These are phyloP conservation scores for Odocoileus virginianus DNA, from an alignment of 2,113 vertebrate genomes.

Conservation along the genomic window DNA sequence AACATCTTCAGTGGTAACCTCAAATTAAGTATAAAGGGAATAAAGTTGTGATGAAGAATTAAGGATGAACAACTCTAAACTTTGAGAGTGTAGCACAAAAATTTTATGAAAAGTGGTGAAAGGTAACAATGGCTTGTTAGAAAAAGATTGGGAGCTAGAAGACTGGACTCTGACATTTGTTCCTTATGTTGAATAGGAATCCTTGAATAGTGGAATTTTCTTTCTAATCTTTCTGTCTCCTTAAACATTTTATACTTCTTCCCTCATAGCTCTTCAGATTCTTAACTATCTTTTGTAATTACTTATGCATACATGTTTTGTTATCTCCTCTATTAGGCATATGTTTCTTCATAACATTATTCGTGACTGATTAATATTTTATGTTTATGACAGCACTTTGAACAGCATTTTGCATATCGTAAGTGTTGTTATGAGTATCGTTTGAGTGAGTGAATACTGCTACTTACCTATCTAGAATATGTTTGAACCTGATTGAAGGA, in stretches of 20 bases:
- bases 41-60: neutral
- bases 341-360: slow-evolving; percentile 12
- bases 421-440: slow-evolving; percentile 1
- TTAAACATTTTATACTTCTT: neutral
- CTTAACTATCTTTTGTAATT: neutral
- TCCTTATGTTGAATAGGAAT: neutral
- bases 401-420: neutral
- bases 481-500: neutral
- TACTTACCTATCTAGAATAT: neutral
- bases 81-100: neutral
- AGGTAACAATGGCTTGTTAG: neutral
- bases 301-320: neutral
- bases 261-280: neutral
- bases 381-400: neutral
- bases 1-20: neutral
- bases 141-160: neutral
- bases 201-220: neutral
- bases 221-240: neutral
- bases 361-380: slow-evolving; percentile 28
- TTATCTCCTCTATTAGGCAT: neutral
- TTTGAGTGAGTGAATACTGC: neutral
- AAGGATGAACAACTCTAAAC: neutral
- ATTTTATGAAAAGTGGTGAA: neutral
- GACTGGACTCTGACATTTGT: neutral
- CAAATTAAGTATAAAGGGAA: slow-evolving; percentile 2